These are phyloP conservation scores for Chalcosyrphus nemorum DNA, from an alignment of 2,888 invertebrate genomes.

Conservation along the genomic window DNA sequence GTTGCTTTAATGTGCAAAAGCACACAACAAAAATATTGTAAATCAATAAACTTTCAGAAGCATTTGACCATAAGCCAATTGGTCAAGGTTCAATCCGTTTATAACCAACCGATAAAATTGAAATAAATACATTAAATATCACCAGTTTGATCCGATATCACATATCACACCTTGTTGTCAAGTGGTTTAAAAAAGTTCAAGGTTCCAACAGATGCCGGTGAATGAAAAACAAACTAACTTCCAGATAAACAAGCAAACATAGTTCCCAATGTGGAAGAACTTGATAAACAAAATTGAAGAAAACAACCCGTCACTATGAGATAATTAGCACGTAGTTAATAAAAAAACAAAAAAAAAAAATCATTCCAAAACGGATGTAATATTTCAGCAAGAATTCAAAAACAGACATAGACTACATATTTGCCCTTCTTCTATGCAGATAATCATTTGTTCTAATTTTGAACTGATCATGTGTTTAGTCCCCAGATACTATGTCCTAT, in stretches of 20 bases:
- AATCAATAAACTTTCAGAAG: not conserved
- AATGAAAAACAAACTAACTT: not conserved
- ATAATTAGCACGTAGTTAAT: constrained; percentile 10
- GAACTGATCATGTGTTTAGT: not conserved
- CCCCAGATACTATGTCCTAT: constrained; percentile 9
- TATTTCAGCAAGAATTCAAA: too few species aligned
- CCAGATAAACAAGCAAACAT: not conserved
- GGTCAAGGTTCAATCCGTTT: not conserved
- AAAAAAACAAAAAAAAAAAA: not conserved
- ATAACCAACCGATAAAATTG: not conserved
- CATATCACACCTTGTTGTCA: too few species aligned
- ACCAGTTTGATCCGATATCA: not conserved
- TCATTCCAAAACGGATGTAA: not conserved
- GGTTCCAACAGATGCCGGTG: not conserved
- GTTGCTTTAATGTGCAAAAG: not conserved
- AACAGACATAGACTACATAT: not conserved
- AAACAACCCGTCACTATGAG: not conserved
- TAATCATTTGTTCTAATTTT: constrained; percentile 3
- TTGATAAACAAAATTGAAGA: not conserved
- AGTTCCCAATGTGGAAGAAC: not conserved
- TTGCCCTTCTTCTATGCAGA: not conserved
- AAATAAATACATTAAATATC: not conserved
- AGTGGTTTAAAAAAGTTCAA: not conserved
- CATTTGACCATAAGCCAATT: not conserved
- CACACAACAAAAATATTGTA: not conserved